Evolutionary conservation across 1,140 invertebrate genomes (phyloP), one percentile per base, ranked within the genome.

Genomic region (Drosophila orosa): DNA sequence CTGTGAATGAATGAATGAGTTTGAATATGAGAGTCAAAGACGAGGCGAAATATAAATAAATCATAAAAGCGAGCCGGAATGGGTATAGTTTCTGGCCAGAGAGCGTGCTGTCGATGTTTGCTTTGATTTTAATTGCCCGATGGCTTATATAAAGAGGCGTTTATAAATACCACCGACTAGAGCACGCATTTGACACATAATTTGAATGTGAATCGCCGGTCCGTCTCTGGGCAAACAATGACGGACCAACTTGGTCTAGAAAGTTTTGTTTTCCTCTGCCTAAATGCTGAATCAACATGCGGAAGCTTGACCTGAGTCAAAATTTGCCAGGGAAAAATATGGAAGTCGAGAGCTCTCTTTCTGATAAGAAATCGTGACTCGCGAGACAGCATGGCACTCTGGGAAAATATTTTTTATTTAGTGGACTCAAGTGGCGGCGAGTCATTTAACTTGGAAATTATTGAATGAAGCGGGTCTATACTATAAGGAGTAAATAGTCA

Each of bases 111-210:
- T 29, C 8, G 68, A 87, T 71, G 82, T 89, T 87, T 78, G 84
- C 61, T 80, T 80, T 74, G 85, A 37, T 80, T 87, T 89, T 89
- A 75, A 89, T 87, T 76, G 75, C 66, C 65, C 27, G 31, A 22
- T 55, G 48, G 62, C 71, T 79, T 78, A 82, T 37, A 69, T 82
- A 87, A 84, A 78, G 73, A 50, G 50, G 55, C 59, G 42, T 71
- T 55, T 63, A 69, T 71, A 69, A 57, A 55, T 45, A 37, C 25
- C 50, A 54, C 19, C 44, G 71, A 74, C 72, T 60, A 68, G 50
- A 42, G 66, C 69, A 72, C 47, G 44, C 76, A 66, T 68, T 85
- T 78, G 57, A 75, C 83, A 87, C 82, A 79, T 82, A 22, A 75
- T 82, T 85, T 80, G 54, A 69, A 69, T 74, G 58, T 44, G 69